These are phyloP conservation scores for Tolmerus cingulatus DNA, from an alignment of 2,888 invertebrate species.

Conservation along the genomic window DNA sequence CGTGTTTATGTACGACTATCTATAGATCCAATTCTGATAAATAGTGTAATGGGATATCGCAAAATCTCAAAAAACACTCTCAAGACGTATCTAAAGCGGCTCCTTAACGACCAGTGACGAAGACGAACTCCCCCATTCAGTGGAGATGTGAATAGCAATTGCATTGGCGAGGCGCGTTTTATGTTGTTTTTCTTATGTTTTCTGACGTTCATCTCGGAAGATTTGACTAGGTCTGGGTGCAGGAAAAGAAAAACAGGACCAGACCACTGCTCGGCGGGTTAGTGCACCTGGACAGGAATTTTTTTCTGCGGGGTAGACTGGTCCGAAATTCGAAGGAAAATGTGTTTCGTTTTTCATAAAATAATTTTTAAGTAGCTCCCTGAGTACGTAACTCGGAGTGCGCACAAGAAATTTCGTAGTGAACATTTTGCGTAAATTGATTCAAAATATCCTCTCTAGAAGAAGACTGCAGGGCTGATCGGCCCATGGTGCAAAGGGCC, in stretches of 20 bases:
- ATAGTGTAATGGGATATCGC: conserved; percentile 36
- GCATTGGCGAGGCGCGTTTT: conserved; percentile 9
- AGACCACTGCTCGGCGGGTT: not conserved
- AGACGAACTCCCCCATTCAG: not conserved
- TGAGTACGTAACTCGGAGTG: not conserved
- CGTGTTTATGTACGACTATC: not conserved
- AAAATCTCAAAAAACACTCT: conserved; percentile 22
- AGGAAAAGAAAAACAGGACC: not conserved
- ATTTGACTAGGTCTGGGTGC: not conserved
- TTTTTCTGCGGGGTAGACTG: not conserved
- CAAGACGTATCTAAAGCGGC: conserved; percentile 5
- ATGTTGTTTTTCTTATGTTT: conserved; percentile 28
- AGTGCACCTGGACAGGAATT: not conserved
- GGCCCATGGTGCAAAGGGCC: conserved; percentile 65
- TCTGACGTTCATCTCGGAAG: not conserved
- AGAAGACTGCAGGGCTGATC: conserved; percentile 64
- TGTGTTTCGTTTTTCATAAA: not conserved
- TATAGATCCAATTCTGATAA: conserved; percentile 8
- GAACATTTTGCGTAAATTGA: conserved; percentile 51
- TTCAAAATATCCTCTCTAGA: conserved; percentile 64
- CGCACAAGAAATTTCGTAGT: conserved; percentile 6
- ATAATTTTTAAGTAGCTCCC: not conserved
- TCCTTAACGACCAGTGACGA: conserved; percentile 5
- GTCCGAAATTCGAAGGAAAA: not conserved
- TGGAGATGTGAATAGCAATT: conserved; percentile 18